These are phyloP conservation scores for Brachypodius melanocephalos DNA, from an alignment of 2,113 vertebrate genomes.

Conservation along the genomic window DNA sequence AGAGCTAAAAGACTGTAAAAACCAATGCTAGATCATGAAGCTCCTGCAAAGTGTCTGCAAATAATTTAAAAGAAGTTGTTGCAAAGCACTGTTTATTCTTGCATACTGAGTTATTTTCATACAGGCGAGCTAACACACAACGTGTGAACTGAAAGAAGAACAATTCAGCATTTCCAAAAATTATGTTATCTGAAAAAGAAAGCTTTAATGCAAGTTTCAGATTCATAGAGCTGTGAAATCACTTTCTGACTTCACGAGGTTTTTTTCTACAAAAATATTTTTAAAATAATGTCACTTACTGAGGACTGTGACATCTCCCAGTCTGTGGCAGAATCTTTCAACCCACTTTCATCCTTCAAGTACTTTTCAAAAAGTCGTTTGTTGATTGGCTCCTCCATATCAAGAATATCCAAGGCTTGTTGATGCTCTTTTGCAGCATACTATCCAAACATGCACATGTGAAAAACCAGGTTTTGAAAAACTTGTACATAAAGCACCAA, in stretches of 20 bases:
- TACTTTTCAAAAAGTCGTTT: constrained; percentile 88
- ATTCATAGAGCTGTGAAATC: not conserved
- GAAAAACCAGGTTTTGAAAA: constrained; percentile 12
- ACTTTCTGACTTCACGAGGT: not conserved
- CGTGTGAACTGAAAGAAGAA: not conserved
- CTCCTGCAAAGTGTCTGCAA: not conserved
- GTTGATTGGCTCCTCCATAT: constrained; percentile 91
- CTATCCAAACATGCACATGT: constrained; percentile 53
- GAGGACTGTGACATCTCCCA: constrained; percentile 94
- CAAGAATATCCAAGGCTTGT: constrained; percentile 95
- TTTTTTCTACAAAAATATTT: not conserved
- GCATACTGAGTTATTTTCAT: not conserved
- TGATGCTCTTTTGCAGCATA: constrained; percentile 98
- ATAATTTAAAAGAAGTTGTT: not conserved
- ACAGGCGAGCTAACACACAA: not conserved
- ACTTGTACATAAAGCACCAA: not conserved
- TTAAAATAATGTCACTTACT: constrained; percentile 70
- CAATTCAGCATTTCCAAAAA: not conserved
- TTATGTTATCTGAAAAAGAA: not conserved
- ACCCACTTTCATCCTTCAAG: constrained; percentile 82
- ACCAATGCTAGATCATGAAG: not conserved
- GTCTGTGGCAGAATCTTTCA: constrained; percentile 82
- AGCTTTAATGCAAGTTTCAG: not conserved
- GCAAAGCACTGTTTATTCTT: not conserved
- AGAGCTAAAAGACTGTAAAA: not conserved